Percentiles rank a stretch among this genome's conserved stretches.
Evolutionary conservation across 2,797 vertebrate species (phyloP).

Genomic region (Phoeniculus purpureus): DNA sequence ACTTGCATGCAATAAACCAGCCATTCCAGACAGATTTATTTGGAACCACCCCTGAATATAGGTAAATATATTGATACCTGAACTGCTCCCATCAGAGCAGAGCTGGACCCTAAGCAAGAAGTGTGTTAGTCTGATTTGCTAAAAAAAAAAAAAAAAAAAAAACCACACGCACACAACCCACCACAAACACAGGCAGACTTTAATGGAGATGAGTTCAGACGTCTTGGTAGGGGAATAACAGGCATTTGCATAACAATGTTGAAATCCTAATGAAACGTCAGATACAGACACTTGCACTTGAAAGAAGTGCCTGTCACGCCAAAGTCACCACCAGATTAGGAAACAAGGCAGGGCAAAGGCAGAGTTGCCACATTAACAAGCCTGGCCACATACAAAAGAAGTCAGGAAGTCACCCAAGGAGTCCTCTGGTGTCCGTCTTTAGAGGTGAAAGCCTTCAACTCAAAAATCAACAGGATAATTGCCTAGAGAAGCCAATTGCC

Average conservation of each 20-base stretch:
- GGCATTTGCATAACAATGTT: not conserved
- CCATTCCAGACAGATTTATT: not conserved
- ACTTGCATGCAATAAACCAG: not conserved
- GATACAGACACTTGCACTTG: not conserved
- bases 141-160: not conserved
- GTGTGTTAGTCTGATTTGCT: accelerated
- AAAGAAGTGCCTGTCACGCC: not conserved
- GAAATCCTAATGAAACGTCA: conserved; percentile 3
- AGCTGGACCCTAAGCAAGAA: not conserved
- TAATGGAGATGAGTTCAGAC: not conserved
- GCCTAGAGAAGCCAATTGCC: not conserved
- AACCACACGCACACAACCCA: no score
- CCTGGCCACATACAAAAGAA: not conserved
- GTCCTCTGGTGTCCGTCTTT: not conserved
- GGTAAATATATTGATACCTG: no score
- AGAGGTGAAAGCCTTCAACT: conserved; percentile 16
- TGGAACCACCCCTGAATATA: not conserved
- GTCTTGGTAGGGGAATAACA: not conserved
- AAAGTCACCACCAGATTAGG: conserved; percentile 5
- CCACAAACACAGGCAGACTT: not conserved
- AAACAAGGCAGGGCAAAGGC: not conserved
- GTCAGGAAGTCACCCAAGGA: not conserved
- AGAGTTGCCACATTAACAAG: not conserved
- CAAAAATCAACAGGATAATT: not conserved
- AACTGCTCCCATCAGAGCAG: not conserved